phyloP scores from a whole-genome alignment of 2,888 invertebrate species.

The Caenorhabditis sp. region DNA sequence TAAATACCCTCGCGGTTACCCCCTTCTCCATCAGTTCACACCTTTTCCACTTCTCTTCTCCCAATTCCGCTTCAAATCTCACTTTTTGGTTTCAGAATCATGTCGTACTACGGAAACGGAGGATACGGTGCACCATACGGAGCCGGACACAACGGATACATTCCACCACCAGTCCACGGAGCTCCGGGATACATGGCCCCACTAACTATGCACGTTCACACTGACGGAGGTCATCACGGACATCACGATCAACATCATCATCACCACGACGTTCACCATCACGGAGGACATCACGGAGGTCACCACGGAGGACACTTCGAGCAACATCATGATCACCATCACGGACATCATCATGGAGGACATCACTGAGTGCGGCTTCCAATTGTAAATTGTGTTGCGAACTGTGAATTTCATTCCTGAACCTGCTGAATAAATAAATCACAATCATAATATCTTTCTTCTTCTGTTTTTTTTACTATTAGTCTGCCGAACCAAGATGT shows the following conservation, averaged over 20 bases:
- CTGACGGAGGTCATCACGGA: conserved; percentile 20
- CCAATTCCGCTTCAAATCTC: neutral
- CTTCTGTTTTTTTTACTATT: too few relatives aligned
- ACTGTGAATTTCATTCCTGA: too few relatives aligned
- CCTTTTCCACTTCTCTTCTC: neutral
- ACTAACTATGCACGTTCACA: conserved; percentile 14
- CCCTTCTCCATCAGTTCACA: neutral
- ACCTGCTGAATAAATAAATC: too few relatives aligned
- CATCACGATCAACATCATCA: conserved; percentile 17
- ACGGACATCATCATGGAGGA: too few relatives aligned
- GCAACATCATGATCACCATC: conserved; percentile 16
- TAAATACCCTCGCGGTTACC: conserved; percentile 4
- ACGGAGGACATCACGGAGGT: conserved; percentile 17
- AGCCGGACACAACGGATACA: conserved; percentile 8
- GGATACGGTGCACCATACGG: conserved; percentile 7
- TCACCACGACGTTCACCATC: neutral
- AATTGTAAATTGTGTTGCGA: too few relatives aligned
- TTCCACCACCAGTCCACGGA: conserved; percentile 43
- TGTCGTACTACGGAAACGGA: conserved; percentile 45
- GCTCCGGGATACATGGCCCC: conserved; percentile 35
- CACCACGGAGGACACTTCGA: conserved; percentile 21
- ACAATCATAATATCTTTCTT: too few relatives aligned
- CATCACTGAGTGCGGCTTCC: too few relatives aligned
- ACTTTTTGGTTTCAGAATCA: neutral
- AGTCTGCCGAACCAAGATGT: too few relatives aligned